Base-by-base conservation (phyloP, 2,113 vertebrate genomes). In the Melanerpes formicivorus region DNA sequence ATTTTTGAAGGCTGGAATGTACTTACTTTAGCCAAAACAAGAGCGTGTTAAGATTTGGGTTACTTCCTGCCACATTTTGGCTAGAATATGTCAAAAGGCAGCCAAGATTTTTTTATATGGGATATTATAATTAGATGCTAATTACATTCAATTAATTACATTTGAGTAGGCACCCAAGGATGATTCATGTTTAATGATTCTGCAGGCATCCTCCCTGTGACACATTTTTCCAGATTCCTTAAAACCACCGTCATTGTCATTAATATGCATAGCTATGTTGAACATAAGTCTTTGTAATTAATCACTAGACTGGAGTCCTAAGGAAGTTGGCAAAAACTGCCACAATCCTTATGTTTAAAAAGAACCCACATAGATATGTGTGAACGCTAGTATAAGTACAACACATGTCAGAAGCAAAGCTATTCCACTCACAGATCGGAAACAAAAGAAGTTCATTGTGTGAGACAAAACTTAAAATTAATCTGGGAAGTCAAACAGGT, bases 91-190 rank as follows among this genome's bases (percentile, higher is more conserved):
- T 48, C 42, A 87, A 95, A 79, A 92, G 13, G 10, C 9, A 87
- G 89, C 70, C 94, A 96, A 96, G 83, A 93, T 50, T 50, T 80
- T 95, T 95, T 92, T 76, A 90, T 84, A 91, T 81, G 77, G 78
- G 66, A 97, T 97, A 97, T 96, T 97, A 95, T 97, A 98, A 98
- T 98, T 98, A 98, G 91, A 97, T 97, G 95, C 46, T 98, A 98
- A 98, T 98, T 98, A 94, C 89, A 93, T 92, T 95, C 67, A 73
- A 95, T 93, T 98, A 97, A 98, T 98, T 98, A 97, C 91, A 96
- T 98, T 95, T 97, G 91, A 97, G 93, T 95, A 97, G 94, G 92
- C 94, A 97, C 75, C 95, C 90, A 89, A 95, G 94, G 92, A 96
- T 97, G 94, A 97, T 87, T 97, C 95, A 88, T 96, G 93, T 95